Evolutionary conservation across 53 echinoderm and acorn worm species (phyloP), one percentile per base, ranked within the genome.

Genomic region (Stichopus horrens): DNA sequence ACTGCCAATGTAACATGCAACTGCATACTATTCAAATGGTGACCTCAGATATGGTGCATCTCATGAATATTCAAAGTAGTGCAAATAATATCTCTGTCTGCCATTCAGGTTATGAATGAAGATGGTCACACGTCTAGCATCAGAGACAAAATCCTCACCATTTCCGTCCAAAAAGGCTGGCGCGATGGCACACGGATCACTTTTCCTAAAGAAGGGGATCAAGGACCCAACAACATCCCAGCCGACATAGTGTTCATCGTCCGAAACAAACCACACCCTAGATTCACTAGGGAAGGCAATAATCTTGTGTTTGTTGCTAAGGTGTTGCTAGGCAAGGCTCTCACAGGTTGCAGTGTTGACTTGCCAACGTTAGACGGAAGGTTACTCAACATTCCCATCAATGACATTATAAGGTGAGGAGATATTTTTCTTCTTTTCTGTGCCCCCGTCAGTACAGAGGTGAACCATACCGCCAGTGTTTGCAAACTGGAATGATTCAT

Each of bases 221-320:
- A 98, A 63, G 98, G 98, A 37, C 98, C 98, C 57, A 98, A 98
- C 89, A 98, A 94, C 86, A 92, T 98, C 19, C 98, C 98, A 22
- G 98, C 98, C 5, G 96, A 98, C 88, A 98, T 98, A 68, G 96
- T 98, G 77, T 98, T 98, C 71, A 89, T 98, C n/a, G 96, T 98
- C 59, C 75, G 94, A 5, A 94, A 98, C 88, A 98, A 98, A 82
- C 94, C 96, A 9, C 98, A 98, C 73, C 98, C 98, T 20, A 88
- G 98, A 10, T 98, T 96, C 89, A 86, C 88, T 71, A 80, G 98
- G 16, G 93, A 96, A 11, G 92, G 92, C 18, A 96, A 98, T 60
- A 93, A 98, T 79, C 96, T 98, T 22, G 88, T 98, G 54, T 98
- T 93, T 73, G 94, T 92, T 6, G 94, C 98, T 19, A 79, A 89